These are phyloP conservation scores for Oryctes rhinoceros DNA, from an alignment of 1,140 invertebrate species.

Conservation along the genomic window DNA sequence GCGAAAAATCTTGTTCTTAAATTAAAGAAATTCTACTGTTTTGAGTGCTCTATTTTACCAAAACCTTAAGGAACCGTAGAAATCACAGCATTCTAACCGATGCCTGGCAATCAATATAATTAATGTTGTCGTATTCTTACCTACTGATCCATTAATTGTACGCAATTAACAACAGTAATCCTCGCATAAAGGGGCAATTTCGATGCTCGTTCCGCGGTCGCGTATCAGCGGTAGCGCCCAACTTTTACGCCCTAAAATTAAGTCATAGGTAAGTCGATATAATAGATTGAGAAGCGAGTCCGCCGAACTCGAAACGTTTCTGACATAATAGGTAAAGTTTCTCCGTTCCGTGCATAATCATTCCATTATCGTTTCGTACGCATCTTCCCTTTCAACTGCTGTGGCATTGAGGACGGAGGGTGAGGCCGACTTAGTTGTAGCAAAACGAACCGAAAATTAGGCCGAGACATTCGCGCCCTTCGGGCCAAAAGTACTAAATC, in stretches of 20 bases:
- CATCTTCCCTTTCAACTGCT: constrained; percentile 1
- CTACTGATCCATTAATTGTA: constrained; percentile 13
- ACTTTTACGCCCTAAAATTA: constrained; percentile 15
- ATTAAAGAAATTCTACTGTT: too few relatives aligned
- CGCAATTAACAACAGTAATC: constrained; percentile 26
- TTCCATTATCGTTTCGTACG: constrained; percentile 24
- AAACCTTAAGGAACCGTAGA: too few relatives aligned
- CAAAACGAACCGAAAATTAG: constrained; percentile 36
- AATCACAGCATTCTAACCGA: neutral
- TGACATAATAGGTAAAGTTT: constrained; percentile 28
- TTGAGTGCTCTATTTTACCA: too few relatives aligned
- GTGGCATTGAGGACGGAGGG: neutral
- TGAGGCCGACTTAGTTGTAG: neutral
- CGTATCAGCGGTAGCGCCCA: neutral
- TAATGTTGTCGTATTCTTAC: neutral
- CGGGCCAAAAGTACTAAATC: constrained; percentile 28
- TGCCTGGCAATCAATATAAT: neutral
- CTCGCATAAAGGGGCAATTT: constrained; percentile 7
- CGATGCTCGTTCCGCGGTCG: neutral
- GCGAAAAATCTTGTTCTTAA: too few relatives aligned
- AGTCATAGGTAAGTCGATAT: constrained; percentile 30
- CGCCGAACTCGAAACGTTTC: constrained; percentile 10
- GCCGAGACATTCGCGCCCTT: constrained; percentile 5
- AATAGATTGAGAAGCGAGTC: constrained; percentile 26
- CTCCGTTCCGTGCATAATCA: constrained; percentile 15